phyloP scores from a whole-genome alignment of 2,113 vertebrate species.

The Bostrychus sinensis region DNA sequence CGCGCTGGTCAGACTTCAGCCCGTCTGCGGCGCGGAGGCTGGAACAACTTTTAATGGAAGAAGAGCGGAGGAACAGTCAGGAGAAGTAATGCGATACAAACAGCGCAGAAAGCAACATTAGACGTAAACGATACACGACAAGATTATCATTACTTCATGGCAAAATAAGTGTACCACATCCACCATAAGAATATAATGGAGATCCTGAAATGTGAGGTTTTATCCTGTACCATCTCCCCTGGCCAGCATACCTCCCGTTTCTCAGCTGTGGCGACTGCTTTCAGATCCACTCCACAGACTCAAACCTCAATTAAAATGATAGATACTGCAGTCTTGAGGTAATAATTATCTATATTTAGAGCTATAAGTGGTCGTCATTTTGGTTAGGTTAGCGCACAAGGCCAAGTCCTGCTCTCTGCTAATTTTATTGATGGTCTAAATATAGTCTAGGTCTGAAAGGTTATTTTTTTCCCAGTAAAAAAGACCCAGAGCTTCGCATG shows the following conservation, averaged over 20 bases:
- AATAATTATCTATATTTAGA: conserved; percentile 72
- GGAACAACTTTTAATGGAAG: conserved; percentile 34
- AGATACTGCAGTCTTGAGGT: conserved; percentile 58
- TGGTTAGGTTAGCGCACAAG: conserved; percentile 53
- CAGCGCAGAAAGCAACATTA: not conserved
- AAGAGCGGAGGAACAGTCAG: conserved; percentile 2
- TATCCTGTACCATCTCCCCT: conserved; percentile 36
- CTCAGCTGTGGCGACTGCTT: conserved; percentile 56
- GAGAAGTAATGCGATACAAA: conserved; percentile 17
- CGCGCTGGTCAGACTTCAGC: conserved; percentile 29
- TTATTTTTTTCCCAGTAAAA: conserved; percentile 37
- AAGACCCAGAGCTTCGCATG: conserved; percentile 33
- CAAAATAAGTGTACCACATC: conserved; percentile 30
- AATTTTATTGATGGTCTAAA: conserved; percentile 68
- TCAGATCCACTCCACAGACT: conserved; percentile 54
- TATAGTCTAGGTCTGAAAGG: conserved; percentile 52
- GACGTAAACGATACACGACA: not conserved
- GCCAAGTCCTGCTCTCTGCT: conserved; percentile 53
- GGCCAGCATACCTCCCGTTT: conserved; percentile 58
- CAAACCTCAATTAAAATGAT: conserved; percentile 67
- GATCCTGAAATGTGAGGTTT: conserved; percentile 58
- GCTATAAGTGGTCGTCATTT: conserved; percentile 66
- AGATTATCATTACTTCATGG: conserved; percentile 35
- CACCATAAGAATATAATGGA: conserved; percentile 42
- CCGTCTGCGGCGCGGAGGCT: conserved; percentile 45